Percentiles rank a stretch among this genome's conserved stretches.
phyloP scores from a whole-genome alignment of 2,797 vertebrate species.

The Nasua narica region DNA sequence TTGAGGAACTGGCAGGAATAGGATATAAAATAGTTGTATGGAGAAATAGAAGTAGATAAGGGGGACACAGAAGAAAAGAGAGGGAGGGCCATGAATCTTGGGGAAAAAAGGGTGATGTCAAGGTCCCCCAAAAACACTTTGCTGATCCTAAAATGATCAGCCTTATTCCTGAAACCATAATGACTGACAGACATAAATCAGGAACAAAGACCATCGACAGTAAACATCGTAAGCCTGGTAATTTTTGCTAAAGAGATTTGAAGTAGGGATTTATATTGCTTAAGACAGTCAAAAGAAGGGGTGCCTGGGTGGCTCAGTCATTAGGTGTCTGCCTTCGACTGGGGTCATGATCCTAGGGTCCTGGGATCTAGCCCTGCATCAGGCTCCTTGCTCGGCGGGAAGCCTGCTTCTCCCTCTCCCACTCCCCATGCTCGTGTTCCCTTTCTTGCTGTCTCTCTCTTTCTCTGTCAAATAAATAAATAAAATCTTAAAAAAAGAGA shows the following conservation, averaged over 20 bases:
- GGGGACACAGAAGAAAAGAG: not conserved
- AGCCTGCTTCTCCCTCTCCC: no score
- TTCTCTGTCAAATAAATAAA: no score
- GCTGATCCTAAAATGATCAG: not conserved
- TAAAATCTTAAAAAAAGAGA: not conserved
- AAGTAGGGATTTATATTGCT: conserved; percentile 16
- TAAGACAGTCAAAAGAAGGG: conserved; percentile 14
- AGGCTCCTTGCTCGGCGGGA: no score
- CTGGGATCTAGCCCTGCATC: no score
- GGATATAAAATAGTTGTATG: not conserved
- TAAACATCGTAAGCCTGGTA: not conserved
- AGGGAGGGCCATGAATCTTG: not conserved
- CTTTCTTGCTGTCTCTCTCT: no score
- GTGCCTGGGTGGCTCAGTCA: no score
- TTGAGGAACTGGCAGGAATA: not conserved
- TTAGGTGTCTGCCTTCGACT: no score
- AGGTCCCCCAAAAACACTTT: not conserved
- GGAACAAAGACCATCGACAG: not conserved
- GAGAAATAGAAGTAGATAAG: not conserved
- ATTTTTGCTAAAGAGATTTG: conserved; percentile 42
- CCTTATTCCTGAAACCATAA: not conserved
- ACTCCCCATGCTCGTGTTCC: no score
- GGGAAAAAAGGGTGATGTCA: not conserved
- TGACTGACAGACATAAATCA: not conserved
- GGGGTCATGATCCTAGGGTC: no score